Evolutionary conservation across 2,888 invertebrate species (phyloP), one percentile per base, ranked within the genome.

Genomic region (Trichacis sp.): DNA sequence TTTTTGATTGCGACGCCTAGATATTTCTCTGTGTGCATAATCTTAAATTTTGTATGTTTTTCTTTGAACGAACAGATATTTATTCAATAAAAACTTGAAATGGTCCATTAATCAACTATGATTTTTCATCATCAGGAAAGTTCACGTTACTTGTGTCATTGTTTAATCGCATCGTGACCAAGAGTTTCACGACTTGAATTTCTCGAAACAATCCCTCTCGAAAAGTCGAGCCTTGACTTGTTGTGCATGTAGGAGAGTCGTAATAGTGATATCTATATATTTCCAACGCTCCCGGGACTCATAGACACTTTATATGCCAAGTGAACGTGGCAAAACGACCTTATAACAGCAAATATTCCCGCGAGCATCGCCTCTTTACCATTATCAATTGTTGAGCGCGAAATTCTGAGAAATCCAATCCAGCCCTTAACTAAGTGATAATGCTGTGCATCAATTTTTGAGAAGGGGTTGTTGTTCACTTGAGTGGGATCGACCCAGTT

Each of bases 221-320:
- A 14, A 40, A 40, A 40, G 40, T 40, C 40, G 14, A 40, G 2
- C 29, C 45, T 18, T 46, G 14, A 48, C 55, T 56, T 56, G 59
- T 55, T 55, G 57, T 38, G 47, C 36, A 14, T 38, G 30, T 19
- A 60, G 38, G 43, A 14, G 51, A 47, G 48, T 58, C 33, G 55
- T 48, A 59, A 58, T 57, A 52, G 46, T 15, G 36, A 30, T 49
- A 57, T 49, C 40, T 54, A n/a, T 33, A 24, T 19, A 29, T 61
- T 57, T 50, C 33, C 40, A 43, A 40, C 38, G 51, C 66, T 52
- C 73, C 12, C 60, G 73, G 72, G 77, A 68, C 70, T 72, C 70
- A 73, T 72, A 69, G 69, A 68, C 68, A 73, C 76, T 79, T 78
- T 75, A 79, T 81, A 81, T 79, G 80, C 78, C 72, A 60, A 54